Base-by-base conservation (phyloP, 2,797 vertebrate genomes). In the Rhinella marina region DNA sequence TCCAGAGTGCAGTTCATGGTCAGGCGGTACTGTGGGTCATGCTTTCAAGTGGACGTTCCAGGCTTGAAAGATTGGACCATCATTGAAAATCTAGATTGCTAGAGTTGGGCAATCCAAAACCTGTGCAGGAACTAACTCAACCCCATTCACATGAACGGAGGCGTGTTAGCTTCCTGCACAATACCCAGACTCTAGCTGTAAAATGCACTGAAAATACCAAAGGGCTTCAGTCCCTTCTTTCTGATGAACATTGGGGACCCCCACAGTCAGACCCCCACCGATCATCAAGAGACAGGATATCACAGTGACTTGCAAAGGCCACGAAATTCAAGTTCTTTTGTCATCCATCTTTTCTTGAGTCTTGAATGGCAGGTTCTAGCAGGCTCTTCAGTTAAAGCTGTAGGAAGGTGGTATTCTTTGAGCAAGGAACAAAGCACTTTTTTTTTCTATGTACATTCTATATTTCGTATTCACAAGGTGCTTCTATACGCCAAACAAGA, bases 361-460 rank as follows among this genome's bases (percentile, higher is more conserved):
- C 21, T 21, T n/a, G 23, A 23, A 23, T 4, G 61, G 23, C 61
- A 62, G 62, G 11, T 11, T 64, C 62, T 64, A 64, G n/a, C 7
- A 64, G 23, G 62, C n/a, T 12, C 62, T 25, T n/a, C 23, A 4
- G n/a, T n/a, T 62, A 2, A n/a, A 62, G 61, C 61, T 59, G 3
- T 76, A 75, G 73, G 21, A 61, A 61, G 29, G 48, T 25, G 10
- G 14, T 50, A 25, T 7, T 52, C 9, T 82, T 41, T 59, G 82
- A 61, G 56, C 23, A 64, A n/a, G 54, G 75, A 85, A 84, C 70
- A 86, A 68, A 83, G 85, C 88, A 89, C 88, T 84, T 89, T 82
- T 73, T 23, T n/a, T 41, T 41, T 41, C 14, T 21, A 79, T 54
- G 50, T 23, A 82, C 61, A 52, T 57, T 54, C 52, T 6, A 19